Conservation (phyloP, 2,888 invertebrate genomes). For the Cheilosia vernalis region DNA sequence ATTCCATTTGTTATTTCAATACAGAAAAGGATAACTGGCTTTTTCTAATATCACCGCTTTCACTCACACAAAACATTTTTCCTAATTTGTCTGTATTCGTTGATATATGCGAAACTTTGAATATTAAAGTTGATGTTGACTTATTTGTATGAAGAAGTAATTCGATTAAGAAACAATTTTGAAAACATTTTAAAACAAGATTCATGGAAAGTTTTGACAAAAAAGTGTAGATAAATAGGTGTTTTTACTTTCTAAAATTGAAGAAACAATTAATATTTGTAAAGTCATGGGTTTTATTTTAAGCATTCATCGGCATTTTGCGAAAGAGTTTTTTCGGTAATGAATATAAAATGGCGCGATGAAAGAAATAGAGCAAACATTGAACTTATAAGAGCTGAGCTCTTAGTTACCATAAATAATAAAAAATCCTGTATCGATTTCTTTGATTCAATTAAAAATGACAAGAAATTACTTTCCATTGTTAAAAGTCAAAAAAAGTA, state of each 20-base stretch:
- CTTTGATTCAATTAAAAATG: conserved; percentile 30
- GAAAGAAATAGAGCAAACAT: conserved; percentile 28
- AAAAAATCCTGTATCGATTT: conserved; percentile 11
- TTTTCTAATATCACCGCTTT: too few species aligned
- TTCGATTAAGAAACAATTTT: conserved; percentile 21
- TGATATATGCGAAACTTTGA: conserved; percentile 14
- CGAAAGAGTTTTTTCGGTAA: conserved; percentile 18
- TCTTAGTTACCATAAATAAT: conserved; percentile 24
- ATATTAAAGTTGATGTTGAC: conserved; percentile 2
- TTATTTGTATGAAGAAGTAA: conserved; percentile 3
- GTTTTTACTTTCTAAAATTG: too few species aligned
- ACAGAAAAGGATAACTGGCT: too few species aligned
- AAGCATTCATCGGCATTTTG: background rate
- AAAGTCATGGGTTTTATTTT: too few species aligned
- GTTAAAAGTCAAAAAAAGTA: conserved; percentile 14
- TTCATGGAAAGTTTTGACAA: conserved; percentile 2
- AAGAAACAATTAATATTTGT: too few species aligned
- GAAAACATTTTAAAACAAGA: conserved; percentile 24
- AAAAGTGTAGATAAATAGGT: too few species aligned
- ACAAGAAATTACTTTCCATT: conserved; percentile 14
- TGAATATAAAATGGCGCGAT: background rate
- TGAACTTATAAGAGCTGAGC: conserved; percentile 26
- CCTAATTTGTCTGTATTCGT: conserved; percentile 25
- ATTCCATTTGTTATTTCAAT: too few species aligned
- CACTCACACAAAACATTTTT: background rate